Conservation (phyloP, 2,113 vertebrate species). For the Zosterops pallidus region DNA sequence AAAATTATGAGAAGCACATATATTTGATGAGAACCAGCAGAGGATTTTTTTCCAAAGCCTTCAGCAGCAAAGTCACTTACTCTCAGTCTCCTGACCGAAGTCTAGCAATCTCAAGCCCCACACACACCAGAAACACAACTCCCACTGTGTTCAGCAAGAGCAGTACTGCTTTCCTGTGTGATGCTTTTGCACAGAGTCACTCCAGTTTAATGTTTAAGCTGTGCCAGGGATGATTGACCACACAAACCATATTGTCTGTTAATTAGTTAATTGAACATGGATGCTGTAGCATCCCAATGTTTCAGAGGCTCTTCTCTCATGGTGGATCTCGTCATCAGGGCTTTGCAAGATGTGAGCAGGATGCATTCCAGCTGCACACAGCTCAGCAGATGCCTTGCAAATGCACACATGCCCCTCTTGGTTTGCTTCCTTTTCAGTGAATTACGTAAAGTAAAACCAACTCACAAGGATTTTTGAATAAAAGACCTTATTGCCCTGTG, state of each 20-base stretch:
- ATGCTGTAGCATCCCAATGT: neutral
- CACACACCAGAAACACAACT: neutral
- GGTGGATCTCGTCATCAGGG: neutral
- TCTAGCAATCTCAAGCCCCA: neutral
- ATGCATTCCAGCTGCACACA: rapidly evolving
- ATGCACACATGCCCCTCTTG: rapidly evolving
- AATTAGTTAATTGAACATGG: neutral
- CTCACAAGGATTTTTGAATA: neutral
- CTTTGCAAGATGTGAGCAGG: neutral
- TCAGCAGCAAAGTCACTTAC: neutral
- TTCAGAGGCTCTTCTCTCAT: neutral
- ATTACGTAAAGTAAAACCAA: neutral
- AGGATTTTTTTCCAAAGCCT: neutral
- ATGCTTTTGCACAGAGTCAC: neutral
- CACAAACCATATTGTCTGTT: neutral
- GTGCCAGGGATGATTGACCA: neutral
- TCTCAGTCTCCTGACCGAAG: neutral
- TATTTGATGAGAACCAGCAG: neutral
- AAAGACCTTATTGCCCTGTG: neutral
- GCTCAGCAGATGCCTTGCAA: neutral
- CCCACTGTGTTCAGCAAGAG: neutral
- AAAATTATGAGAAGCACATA: neutral
- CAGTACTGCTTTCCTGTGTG: neutral
- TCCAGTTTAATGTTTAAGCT: neutral
- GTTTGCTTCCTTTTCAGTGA: neutral